Percentiles rank a stretch among this genome's conserved stretches.
Evolutionary conservation across 1,140 invertebrate genomes (phyloP).

Genomic region (Pseudoatta argentina): DNA sequence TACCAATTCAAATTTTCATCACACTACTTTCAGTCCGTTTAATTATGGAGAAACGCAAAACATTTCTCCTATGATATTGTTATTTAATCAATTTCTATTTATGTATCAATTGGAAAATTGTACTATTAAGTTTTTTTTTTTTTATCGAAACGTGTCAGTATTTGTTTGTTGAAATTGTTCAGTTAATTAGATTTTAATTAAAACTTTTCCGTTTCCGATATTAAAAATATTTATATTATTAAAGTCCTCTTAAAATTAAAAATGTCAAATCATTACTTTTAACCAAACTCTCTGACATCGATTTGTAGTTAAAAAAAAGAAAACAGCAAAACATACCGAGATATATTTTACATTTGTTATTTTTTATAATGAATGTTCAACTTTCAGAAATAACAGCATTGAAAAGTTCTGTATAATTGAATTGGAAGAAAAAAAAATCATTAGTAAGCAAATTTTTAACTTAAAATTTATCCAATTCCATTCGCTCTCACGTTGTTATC

Average conservation of each 20-base stretch:
- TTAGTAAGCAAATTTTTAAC: not conserved
- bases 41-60: slow-evolving; percentile 22
- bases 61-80: not conserved
- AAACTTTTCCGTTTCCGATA: slow-evolving; percentile 9
- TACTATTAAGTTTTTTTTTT: slow-evolving; percentile 14
- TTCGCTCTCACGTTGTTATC: not conserved
- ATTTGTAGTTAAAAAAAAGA: not conserved
- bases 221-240: slow-evolving; percentile 9
- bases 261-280: not conserved
- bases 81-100: slow-evolving; percentile 8
- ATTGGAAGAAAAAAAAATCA: not conserved
- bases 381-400: not conserved
- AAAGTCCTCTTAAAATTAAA: not conserved
- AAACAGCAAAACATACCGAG: not conserved
- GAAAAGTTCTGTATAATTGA: not conserved
- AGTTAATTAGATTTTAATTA: slow-evolving; percentile 1
- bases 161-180: not conserved
- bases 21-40: slow-evolving; percentile 50
- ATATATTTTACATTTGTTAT: not conserved
- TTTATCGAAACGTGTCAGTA: not conserved
- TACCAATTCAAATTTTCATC: slow-evolving; percentile 61
- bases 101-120: not conserved
- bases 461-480: slow-evolving; percentile 11
- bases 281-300: not conserved
- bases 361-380: not conserved